Evolutionary conservation across 2,888 invertebrate genomes (phyloP), one percentile per base, ranked within the genome.

Genomic region (Bhutanitis thaidina): DNA sequence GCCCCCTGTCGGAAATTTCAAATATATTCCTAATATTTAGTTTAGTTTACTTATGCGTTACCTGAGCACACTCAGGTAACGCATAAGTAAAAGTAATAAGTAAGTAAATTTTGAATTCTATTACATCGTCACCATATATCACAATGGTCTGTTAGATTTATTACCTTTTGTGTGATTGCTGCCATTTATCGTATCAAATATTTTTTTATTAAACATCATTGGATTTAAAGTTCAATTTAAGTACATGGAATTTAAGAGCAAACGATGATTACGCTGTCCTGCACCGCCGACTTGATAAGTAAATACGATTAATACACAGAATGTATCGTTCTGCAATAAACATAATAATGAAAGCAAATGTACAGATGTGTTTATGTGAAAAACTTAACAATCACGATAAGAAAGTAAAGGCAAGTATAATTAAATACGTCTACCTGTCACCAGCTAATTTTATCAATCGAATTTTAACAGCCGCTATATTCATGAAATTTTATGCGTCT

Each of bases 331-430:
- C 32, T 12, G 37, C 30, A 29, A 49, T 69, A 67, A 65, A 65
- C 57, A 56, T 69, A 64, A 64, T 69, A 69, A 72, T 63, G 66
- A 69, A 74, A 69, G 69, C 56, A 58, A 74, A 76, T 75, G 68
- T 71, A 70, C 69, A 69, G 68, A 53, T 12, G 54, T 62, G 64
- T 60, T 60, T 60, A 57, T 58, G 50, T 62, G 60, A 60, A 74
- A 71, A 74, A 71, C 68, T 63, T 54, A 53, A 54, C 60, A 62
- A 62, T 60, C 49, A 49, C 58, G 71, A 69, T 74, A 77, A 73
- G 65, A 64, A 63, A 62, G 62, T 61, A 64, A 65, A 59, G 64
- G 61, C 61, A 66, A 58, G 54, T 60, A 53, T 61, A 61, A 62
- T 61, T 64, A 60, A 64, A 58, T 57, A 45, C 35, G 49, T 52